phyloP scores from a whole-genome alignment of 2,888 invertebrate species.

The Drosophila dives region DNA sequence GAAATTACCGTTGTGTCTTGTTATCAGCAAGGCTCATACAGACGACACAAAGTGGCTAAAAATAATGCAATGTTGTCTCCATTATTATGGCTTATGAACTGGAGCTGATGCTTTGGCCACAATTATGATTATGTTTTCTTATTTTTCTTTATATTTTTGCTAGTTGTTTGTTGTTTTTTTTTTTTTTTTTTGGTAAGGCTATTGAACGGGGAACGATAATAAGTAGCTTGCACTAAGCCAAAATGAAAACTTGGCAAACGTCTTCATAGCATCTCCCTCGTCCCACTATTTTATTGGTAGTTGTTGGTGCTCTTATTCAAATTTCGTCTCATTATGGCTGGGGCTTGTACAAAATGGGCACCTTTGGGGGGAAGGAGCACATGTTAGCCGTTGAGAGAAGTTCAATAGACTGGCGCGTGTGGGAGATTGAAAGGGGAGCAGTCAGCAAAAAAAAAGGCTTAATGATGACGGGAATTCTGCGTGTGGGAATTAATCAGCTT shows the following conservation, averaged over 20 bases:
- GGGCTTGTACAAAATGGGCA: slow-evolving; percentile 50
- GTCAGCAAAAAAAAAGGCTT: slow-evolving; percentile 78
- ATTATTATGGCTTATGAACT: not conserved
- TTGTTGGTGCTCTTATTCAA: slow-evolving; percentile 66
- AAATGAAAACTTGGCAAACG: slow-evolving; percentile 64
- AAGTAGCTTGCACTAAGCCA: slow-evolving; percentile 66
- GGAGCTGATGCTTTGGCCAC: slow-evolving; percentile 29
- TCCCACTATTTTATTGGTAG: not conserved
- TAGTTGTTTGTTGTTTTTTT: slow-evolving; percentile 21
- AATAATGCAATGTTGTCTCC: slow-evolving; percentile 43
- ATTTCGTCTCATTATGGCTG: slow-evolving; percentile 75
- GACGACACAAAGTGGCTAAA: slow-evolving; percentile 56
- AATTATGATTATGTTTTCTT: slow-evolving; percentile 56
- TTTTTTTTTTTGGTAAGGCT: slow-evolving; percentile 40
- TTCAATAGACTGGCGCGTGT: slow-evolving; percentile 63
- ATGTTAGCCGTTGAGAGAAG: slow-evolving; percentile 51
- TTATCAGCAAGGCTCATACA: slow-evolving; percentile 67
- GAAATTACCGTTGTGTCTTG: slow-evolving; percentile 69
- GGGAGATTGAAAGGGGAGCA: slow-evolving; percentile 71
- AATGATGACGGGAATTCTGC: slow-evolving; percentile 66
- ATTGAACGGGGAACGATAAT: slow-evolving; percentile 49
- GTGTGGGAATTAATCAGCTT: slow-evolving; percentile 77
- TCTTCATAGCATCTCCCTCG: not conserved
- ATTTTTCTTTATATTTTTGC: not conserved
- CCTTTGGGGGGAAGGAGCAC: slow-evolving; percentile 14